Conservation (phyloP, 1,140 invertebrate genomes). For the Drosophila sp. region DNA sequence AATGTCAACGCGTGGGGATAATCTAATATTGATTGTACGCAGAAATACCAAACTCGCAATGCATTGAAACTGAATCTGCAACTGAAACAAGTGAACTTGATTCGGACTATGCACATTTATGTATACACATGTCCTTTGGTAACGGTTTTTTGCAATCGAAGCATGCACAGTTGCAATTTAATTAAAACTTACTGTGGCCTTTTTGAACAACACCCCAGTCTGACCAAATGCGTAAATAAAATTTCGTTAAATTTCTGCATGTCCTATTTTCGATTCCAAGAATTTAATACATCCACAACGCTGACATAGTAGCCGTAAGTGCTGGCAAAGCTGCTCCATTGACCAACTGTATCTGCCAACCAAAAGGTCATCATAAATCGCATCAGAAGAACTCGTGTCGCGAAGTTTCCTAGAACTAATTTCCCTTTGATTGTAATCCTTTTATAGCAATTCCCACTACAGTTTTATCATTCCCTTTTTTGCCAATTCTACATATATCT, state of each 20-base stretch:
- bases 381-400: not conserved
- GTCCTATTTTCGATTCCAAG: not conserved
- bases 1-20: slow-evolving; percentile 42
- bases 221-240: slow-evolving; percentile 24
- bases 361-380: slow-evolving; percentile 12
- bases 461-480: not conserved
- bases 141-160: slow-evolving; percentile 16
- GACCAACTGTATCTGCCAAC: slow-evolving; percentile 17
- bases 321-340: not conserved
- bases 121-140: slow-evolving; percentile 17
- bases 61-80: no score
- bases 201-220: not conserved
- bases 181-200: slow-evolving; percentile 41
- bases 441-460: not conserved
- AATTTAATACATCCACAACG: slow-evolving; percentile 10
- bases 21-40: slow-evolving; percentile 66
- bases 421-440: not conserved
- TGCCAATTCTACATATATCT: not conserved
- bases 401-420: no score
- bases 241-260: not conserved
- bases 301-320: not conserved
- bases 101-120: not conserved
- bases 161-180: slow-evolving; percentile 36
- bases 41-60: slow-evolving; percentile 39
- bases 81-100: slow-evolving; percentile 4